These are phyloP conservation scores for Athalia circularis DNA, from an alignment of 2,888 invertebrate species.

Conservation along the genomic window DNA sequence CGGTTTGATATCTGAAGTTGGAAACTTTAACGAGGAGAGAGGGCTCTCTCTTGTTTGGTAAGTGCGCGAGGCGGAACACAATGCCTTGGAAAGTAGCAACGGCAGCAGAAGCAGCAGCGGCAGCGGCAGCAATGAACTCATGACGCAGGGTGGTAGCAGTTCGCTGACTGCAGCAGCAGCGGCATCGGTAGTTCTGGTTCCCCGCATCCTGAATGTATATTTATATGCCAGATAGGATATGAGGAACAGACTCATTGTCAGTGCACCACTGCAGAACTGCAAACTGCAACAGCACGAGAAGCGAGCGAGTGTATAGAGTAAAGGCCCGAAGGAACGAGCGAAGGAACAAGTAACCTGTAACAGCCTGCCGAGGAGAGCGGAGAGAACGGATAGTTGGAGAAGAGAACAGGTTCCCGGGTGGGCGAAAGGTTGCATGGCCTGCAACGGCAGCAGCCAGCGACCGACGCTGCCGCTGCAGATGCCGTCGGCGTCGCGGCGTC, in stretches of 20 bases:
- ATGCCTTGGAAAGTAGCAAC: slow-evolving; percentile 17
- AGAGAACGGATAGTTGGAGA: slow-evolving; percentile 9
- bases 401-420: slow-evolving; percentile 41
- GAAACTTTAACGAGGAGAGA: background rate
- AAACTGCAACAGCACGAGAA: no score
- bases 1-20: background rate
- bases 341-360: background rate
- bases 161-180: slow-evolving; percentile 7
- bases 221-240: no score
- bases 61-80: slow-evolving; percentile 2
- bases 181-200: no score
- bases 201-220: no score
- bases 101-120: background rate
- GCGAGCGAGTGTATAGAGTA: no score
- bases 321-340: background rate
- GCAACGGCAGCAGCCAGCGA: no score
- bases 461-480: no score
- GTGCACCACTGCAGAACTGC: no score
- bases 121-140: background rate
- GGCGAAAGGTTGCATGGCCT: slow-evolving; percentile 29
- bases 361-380: background rate
- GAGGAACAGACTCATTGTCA: no score
- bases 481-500: background rate
- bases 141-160: background rate
- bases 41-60: background rate